phyloP scores from a whole-genome alignment of 1,140 invertebrate genomes.

The Drosophila biarmipes region DNA sequence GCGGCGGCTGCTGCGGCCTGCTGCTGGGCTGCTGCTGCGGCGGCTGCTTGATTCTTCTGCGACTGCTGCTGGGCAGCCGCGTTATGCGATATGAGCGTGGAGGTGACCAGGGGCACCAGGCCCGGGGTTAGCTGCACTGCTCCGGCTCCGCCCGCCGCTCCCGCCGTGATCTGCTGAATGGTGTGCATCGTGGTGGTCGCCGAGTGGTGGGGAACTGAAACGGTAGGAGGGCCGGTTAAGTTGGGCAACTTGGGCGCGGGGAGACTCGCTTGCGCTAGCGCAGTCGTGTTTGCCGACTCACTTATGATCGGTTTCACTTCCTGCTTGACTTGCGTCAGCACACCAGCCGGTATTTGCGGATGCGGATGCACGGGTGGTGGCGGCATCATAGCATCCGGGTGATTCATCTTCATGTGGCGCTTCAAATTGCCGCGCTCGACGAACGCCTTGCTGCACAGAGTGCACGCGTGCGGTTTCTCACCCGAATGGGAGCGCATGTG shows the following conservation, averaged over 20 bases:
- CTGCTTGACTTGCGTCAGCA: conserved; percentile 82
- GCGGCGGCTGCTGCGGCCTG: conserved; percentile 63
- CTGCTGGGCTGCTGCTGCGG: conserved; percentile 61
- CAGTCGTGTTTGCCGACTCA: conserved; percentile 66
- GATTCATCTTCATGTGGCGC: conserved; percentile 86
- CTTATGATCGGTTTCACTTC: conserved; percentile 84
- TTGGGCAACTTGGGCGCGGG: conserved; percentile 15
- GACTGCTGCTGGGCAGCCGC: conserved; percentile 68
- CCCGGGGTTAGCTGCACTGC: conserved; percentile 78
- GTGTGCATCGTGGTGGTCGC: conserved; percentile 82
- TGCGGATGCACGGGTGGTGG: conserved; percentile 82
- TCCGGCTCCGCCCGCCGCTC: conserved; percentile 65
- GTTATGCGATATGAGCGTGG: conserved; percentile 81
- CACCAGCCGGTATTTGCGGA: conserved; percentile 83
- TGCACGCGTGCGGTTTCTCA: conserved; percentile 92
- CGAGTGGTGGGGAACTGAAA: conserved; percentile 79
- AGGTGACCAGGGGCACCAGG: conserved; percentile 78
- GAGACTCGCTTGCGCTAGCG: conserved; percentile 28
- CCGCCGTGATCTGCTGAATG: conserved; percentile 82
- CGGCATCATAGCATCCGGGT: conserved; percentile 84
- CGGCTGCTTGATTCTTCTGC: conserved; percentile 70
- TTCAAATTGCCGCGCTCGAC: conserved; percentile 91
- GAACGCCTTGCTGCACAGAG: conserved; percentile 91
- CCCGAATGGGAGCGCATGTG: conserved; percentile 95
- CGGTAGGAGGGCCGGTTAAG: conserved; percentile 34